Evolutionary conservation across 2,797 vertebrate species (phyloP), one percentile per base, ranked within the genome.

Genomic region (Tamandua tetradactyla): DNA sequence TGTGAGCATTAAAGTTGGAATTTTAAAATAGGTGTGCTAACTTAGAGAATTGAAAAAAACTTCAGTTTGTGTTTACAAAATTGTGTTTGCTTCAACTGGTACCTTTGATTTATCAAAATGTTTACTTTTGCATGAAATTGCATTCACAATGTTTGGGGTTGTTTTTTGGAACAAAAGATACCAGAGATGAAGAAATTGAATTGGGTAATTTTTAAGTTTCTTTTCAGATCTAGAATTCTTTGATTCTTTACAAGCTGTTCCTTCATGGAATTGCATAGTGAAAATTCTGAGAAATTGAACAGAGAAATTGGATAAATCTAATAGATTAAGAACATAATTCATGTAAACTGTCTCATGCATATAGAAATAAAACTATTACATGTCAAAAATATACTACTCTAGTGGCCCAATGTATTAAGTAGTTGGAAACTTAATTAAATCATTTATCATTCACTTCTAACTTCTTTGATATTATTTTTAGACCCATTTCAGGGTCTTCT

Each of bases 401-500:
- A 57, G 40, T 44, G 42, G 49, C 62, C 42, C n/a, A 37, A 35
- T 74, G 42, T 11, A 75, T 83, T 76, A 62, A 27, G 37, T 71
- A 35, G 68, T 25, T 79, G 71, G 30, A 91, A 93, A 89, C 35
- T 80, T 96, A 85, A 89, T 93, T 55, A 71, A 87, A 52, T 14
- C 74, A 35, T 64, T 75, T 90, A 42, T 81, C 69, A 75, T 87
- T 74, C 74, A 69, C 59, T 72, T 78, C 25, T 52, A 78, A 68
- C 69, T 94, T 88, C 42, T 93, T 79, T 57, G 69, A 89, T 75
- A 59, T 32, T 57, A 69, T 35, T 71, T 86, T 87, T 62, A 72
- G 27, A 47, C 47, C 30, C 59, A 79, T 92, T 82, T 35, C 22
- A 15, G 5, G 7, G 3, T 75, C 22, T 4, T 66, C 37, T 61